Conservation (phyloP, 2,888 invertebrate species). For the Chelonus formosanus region DNA sequence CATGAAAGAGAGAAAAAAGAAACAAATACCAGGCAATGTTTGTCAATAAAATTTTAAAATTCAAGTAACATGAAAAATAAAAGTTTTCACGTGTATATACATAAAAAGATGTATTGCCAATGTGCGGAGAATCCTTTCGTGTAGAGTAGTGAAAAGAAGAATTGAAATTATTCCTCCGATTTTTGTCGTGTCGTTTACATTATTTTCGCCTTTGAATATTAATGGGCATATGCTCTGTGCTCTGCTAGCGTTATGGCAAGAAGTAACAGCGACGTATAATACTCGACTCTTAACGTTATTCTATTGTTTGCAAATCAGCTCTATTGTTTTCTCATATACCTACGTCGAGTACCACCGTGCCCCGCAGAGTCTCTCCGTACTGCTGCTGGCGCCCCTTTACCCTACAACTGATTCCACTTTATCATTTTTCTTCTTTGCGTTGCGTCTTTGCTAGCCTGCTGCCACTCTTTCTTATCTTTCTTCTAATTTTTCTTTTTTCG, state of each 20-base stretch:
- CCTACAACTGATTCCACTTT: constrained; percentile 27
- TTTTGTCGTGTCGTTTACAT: constrained; percentile 65
- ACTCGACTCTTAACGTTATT: constrained; percentile 65
- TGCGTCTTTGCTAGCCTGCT: neutral
- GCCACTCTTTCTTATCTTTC: constrained; percentile 23
- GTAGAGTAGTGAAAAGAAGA: constrained; percentile 45
- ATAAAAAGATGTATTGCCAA: constrained; percentile 10
- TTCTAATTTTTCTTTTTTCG: constrained; percentile 32
- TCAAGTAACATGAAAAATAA: no score
- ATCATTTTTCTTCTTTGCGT: constrained; percentile 30
- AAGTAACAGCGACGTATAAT: constrained; percentile 65
- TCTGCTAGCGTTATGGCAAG: constrained; percentile 57
- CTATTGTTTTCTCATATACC: constrained; percentile 66
- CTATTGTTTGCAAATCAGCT: constrained; percentile 66
- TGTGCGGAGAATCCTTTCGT: constrained; percentile 1
- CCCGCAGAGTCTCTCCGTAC: constrained; percentile 24
- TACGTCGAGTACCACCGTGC: constrained; percentile 43
- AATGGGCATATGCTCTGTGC: constrained; percentile 64
- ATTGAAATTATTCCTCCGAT: constrained; percentile 65
- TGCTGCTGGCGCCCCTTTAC: constrained; percentile 34
- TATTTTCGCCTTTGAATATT: constrained; percentile 66
- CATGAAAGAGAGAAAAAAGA: neutral
- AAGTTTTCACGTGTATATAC: neutral
- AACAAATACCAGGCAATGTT: constrained; percentile 11
- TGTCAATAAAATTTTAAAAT: no score